Evolutionary conservation across 2,797 vertebrate species (phyloP).

Genomic region (Rhincodon typus): DNA sequence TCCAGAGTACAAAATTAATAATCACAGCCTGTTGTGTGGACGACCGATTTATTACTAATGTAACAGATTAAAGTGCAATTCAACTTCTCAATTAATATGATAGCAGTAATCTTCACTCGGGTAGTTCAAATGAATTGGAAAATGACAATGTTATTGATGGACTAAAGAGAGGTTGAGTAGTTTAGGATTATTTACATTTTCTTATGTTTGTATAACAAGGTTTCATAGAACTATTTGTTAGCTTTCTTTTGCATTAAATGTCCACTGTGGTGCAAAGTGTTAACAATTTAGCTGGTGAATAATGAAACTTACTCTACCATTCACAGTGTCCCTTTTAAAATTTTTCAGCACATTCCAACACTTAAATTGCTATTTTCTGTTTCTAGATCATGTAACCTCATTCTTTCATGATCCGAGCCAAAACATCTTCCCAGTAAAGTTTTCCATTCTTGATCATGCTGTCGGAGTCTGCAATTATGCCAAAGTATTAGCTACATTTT

Average conservation of each 20-base stretch:
- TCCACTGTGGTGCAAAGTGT: not conserved
- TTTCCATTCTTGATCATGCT: not conserved
- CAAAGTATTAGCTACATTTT: not conserved
- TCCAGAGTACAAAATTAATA: not conserved
- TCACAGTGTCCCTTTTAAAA: not conserved
- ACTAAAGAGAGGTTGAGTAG: no score
- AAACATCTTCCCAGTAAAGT: not conserved
- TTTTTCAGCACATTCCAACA: no score
- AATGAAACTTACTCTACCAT: not conserved
- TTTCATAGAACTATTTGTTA: not conserved
- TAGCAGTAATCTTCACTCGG: not conserved
- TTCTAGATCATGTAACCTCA: not conserved
- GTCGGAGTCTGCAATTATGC: not conserved
- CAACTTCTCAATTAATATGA: not conserved
- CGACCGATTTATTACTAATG: not conserved
- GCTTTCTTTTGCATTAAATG: not conserved
- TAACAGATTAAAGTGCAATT: not conserved
- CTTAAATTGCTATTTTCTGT: not conserved
- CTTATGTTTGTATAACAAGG: not conserved
- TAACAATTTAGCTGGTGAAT: not conserved
- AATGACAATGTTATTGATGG: not conserved
- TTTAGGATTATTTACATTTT: not conserved
- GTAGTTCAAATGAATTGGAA: constrained; percentile 12
- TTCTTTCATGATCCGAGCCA: not conserved
- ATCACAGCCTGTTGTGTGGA: not conserved